These are phyloP conservation scores for Meloidogyne hapla DNA, from an alignment of 1,140 invertebrate genomes.

Conservation along the genomic window DNA sequence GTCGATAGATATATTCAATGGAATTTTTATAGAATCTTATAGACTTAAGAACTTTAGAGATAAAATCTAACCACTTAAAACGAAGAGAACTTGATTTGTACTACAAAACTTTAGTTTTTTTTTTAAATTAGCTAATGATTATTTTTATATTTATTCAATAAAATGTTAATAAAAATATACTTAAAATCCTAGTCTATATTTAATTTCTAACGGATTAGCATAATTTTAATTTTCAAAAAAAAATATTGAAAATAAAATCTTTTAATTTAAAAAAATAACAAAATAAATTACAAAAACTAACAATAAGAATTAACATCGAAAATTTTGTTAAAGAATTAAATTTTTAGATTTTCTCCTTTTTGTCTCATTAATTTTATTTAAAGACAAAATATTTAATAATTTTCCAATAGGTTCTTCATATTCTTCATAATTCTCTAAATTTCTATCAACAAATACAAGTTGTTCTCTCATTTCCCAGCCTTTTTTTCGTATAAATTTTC, in stretches of 20 bases:
- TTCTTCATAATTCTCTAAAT: background rate
- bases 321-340: background rate
- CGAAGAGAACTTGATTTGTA: too few species aligned
- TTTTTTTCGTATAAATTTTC: constrained; percentile 3
- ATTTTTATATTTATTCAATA: too few species aligned
- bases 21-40: too few species aligned
- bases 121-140: too few species aligned
- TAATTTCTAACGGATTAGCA: too few species aligned
- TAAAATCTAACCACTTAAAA: too few species aligned
- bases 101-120: too few species aligned
- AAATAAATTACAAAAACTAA: background rate
- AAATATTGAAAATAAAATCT: background rate
- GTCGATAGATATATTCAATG: too few species aligned
- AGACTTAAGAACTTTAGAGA: too few species aligned
- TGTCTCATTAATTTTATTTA: background rate
- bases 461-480: constrained; percentile 18
- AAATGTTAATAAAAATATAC: too few species aligned
- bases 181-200: too few species aligned
- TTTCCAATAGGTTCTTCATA: constrained; percentile 1
- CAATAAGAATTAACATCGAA: too few species aligned
- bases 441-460: constrained; percentile 22
- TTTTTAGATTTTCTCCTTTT: background rate
- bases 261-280: background rate
- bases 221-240: background rate
- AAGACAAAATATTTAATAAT: background rate